Conservation (phyloP, 2,797 vertebrate genomes). For the Emys orbicularis region DNA sequence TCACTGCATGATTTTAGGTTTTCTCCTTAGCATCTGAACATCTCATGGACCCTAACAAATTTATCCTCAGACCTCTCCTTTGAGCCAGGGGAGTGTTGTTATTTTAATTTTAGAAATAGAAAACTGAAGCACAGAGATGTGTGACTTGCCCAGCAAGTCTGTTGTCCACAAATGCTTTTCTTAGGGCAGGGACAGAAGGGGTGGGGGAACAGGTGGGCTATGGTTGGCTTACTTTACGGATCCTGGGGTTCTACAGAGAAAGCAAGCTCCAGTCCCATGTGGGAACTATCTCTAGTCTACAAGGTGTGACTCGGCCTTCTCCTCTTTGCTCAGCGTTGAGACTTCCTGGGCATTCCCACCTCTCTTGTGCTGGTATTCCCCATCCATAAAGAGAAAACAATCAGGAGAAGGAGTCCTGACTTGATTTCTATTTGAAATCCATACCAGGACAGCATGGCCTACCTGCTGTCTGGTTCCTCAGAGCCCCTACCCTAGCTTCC, state of each 20-base stretch:
- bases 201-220: neutral
- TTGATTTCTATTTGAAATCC: constrained; percentile 14
- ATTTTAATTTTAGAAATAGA: neutral
- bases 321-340: neutral
- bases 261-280: neutral
- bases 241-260: neutral
- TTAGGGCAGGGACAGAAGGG: neutral
- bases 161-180: neutral
- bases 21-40: neutral
- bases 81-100: neutral
- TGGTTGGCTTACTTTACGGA: neutral
- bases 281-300: neutral
- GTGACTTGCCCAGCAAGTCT: neutral
- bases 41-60: rapidly evolving
- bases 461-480: neutral
- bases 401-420: neutral
- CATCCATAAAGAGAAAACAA: neutral
- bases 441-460: constrained; percentile 10
- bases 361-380: neutral
- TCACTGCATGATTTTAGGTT: rapidly evolving
- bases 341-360: neutral
- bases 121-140: neutral
- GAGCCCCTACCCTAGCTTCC: constrained; percentile 3
- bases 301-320: neutral
- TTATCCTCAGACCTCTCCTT: neutral